Conservation (phyloP, 2,797 vertebrate genomes). For the Microhierax caerulescens region DNA sequence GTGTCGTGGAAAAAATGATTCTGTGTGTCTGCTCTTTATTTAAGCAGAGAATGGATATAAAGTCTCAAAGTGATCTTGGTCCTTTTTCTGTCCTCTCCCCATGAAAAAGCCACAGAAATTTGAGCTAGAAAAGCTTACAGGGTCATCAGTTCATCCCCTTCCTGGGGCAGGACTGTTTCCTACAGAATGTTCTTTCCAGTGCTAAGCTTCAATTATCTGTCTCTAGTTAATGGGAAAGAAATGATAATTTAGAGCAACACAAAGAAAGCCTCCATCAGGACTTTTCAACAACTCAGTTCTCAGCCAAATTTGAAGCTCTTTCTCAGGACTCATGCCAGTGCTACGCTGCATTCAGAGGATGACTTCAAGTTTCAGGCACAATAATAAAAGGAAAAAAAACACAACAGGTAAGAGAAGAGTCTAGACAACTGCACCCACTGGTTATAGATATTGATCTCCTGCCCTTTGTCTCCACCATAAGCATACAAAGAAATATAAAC, state of each 20-base stretch:
- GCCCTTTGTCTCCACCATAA: background rate
- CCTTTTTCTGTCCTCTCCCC: background rate
- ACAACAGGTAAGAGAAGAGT: background rate
- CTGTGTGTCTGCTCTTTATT: background rate
- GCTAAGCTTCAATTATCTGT: slow-evolving; percentile 41
- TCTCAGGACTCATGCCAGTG: slow-evolving; percentile 35
- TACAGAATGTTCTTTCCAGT: slow-evolving; percentile 41
- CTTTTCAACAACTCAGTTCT: slow-evolving; percentile 5
- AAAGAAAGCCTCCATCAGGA: slow-evolving; percentile 36
- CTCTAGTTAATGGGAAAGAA: slow-evolving; percentile 63
- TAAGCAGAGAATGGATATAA: background rate
- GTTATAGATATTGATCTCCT: background rate
- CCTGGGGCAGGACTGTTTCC: background rate
- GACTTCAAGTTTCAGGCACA: slow-evolving; percentile 24
- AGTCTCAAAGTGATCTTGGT: background rate
- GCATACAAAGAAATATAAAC: background rate
- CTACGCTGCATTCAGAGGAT: background rate
- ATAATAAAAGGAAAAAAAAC: background rate
- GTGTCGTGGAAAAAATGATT: slow-evolving; percentile 1
- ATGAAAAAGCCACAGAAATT: slow-evolving; percentile 38
- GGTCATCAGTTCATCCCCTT: slow-evolving; percentile 31
- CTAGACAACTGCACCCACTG: background rate
- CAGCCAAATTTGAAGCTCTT: slow-evolving; percentile 28
- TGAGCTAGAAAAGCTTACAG: slow-evolving; percentile 20
- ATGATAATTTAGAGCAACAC: slow-evolving; percentile 48